These are phyloP conservation scores for Dicaeum eximium DNA, from an alignment of 2,113 vertebrate genomes.

Conservation along the genomic window DNA sequence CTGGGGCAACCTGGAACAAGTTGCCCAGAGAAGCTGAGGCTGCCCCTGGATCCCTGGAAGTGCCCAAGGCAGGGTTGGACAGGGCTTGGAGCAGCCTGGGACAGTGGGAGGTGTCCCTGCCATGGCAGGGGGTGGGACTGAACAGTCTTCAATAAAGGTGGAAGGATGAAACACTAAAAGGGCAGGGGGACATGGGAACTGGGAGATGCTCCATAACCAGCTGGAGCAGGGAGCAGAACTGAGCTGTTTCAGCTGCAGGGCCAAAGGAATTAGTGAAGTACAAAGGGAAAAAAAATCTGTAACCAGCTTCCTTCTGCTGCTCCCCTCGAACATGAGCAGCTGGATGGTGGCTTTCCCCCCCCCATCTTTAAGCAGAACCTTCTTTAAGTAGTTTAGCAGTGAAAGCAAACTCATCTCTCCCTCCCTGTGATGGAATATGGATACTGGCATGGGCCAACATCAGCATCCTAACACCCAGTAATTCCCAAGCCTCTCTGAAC, in stretches of 20 bases:
- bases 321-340: neutral
- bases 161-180: neutral
- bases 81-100: neutral
- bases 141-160: neutral
- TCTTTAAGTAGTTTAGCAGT: neutral
- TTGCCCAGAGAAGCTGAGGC: neutral
- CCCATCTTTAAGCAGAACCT: neutral
- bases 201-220: neutral
- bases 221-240: neutral
- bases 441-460: neutral
- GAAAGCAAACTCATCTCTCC: neutral
- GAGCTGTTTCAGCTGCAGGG: neutral
- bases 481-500: neutral
- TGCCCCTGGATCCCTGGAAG: neutral
- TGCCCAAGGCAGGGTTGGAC: neutral
- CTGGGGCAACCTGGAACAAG: neutral
- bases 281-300: neutral
- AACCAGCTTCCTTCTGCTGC: neutral
- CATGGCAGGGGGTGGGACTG: neutral
- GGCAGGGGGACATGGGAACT: fast-evolving
- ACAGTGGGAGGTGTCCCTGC: neutral
- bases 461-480: neutral
- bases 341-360: fast-evolving
- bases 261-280: neutral
- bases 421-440: neutral